Base-by-base conservation (phyloP, 2,888 invertebrate species). In the Agriopis aurantiaria region DNA sequence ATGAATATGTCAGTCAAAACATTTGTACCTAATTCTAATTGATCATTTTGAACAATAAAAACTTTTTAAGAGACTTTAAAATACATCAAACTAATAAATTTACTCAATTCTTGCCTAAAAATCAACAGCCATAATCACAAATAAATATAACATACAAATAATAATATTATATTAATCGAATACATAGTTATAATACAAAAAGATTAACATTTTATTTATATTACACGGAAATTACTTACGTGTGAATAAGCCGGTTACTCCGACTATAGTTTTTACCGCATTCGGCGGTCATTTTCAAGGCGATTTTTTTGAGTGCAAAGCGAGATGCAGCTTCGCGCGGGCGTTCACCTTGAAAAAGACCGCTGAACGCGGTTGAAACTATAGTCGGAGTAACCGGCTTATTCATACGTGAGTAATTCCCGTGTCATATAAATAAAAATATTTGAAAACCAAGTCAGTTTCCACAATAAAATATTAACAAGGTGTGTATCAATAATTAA, bases 71-170 rank as follows among this genome's bases (percentile, higher is more conserved):
- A 0, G 11, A 57, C 43, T 11, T 58, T 0, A 57, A 57, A 58
- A 46, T 9, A 5, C 3, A 33, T 33, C 33, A 33, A 33, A 23
- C 17, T 23, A 2, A 2, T 23, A 23, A 23, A 58, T 17, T 12
- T n/a, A n/a, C 12, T 46, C 8, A 3, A 48, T 46, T 33, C 11
- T 46, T n/a, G 8, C 11, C 17, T 46, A 46, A 33, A 33, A 33
- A 52, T 43, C 33, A 23, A 53, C 33, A 53, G 53, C 46, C 45
- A 33, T 46, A 62, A 62, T 62, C 62, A 53, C 62, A 62, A 62
- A 23, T 10, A 55, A 51, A 62, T 56, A 57, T 52, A 58, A 52
- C n/a, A 59, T 41, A 43, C 4, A 45, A 56, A 49, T n/a, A 49
- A 14, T 49, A 49, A 6, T 48, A 48, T 48, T 33, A 33, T 33